Conservation (phyloP, 2,113 vertebrate genomes). For the Petroica traversi region DNA sequence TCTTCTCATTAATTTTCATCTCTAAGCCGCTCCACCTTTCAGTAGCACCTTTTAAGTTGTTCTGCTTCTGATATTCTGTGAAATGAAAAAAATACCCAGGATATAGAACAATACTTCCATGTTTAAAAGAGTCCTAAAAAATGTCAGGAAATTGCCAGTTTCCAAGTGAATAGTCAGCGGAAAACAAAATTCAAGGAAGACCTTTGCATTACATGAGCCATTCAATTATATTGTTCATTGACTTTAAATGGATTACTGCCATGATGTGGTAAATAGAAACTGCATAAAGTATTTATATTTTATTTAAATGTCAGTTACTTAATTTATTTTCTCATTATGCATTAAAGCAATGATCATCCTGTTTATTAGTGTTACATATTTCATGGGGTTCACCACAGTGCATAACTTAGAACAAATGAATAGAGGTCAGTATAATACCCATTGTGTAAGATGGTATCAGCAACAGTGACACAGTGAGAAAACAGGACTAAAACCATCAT, state of each 20-base stretch:
- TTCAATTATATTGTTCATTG: slow-evolving; percentile 54
- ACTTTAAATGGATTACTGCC: slow-evolving; percentile 43
- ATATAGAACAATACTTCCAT: neutral
- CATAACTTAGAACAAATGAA: slow-evolving; percentile 29
- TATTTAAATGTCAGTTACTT: slow-evolving; percentile 61
- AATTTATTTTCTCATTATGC: slow-evolving; percentile 67
- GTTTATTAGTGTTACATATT: slow-evolving; percentile 66
- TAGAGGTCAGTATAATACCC: neutral
- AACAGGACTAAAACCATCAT: neutral
- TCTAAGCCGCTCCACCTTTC: fast-evolving
- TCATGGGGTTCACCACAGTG: slow-evolving; percentile 26
- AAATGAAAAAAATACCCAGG: neutral
- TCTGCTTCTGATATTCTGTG: neutral
- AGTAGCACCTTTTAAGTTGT: neutral
- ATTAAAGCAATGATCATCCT: slow-evolving; percentile 45
- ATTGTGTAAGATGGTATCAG: neutral
- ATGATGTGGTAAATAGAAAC: slow-evolving; percentile 59
- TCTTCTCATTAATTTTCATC: no score
- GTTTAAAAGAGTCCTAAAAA: neutral
- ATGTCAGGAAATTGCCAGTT: neutral
- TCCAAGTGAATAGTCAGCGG: neutral
- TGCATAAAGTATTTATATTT: slow-evolving; percentile 61
- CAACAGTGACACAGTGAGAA: neutral
- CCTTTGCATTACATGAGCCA: neutral
- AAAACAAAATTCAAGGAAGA: neutral